Evolutionary conservation across 2,888 invertebrate species (phyloP), one percentile per base, ranked within the genome.

Genomic region (Hirtodrosophila confusa): DNA sequence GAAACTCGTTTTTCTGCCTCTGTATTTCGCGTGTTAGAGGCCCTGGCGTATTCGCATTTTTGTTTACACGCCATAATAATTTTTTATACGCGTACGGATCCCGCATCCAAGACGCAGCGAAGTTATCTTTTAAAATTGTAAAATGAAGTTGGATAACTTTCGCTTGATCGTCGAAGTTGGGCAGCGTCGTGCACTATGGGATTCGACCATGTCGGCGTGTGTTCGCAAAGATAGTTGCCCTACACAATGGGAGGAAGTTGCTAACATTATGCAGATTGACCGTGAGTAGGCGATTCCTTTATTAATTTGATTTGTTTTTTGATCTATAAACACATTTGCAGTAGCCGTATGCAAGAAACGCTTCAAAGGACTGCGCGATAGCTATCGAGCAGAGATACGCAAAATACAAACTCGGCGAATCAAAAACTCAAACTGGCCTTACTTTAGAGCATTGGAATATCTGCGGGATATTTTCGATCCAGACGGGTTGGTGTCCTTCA

Each of bases 401-500:
- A 79, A 80, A 45, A 79, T 88, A 29, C 88, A 83, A 27, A 57
- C 63, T 12, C 37, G 56, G 0, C 50, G 45, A 1, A 69, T 24
- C 0, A 6, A 10, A 0, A 41, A 43, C 29, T 79, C 84, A 6
- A 45, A 73, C 35, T 85, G 80, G 77, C 63, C 66, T 0, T 79
- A 86, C 17, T 84, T 84, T 40, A 70, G 71, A 0, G 37, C 71
- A 0, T 3, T 85, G 61, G 84, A 85, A 17, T 85, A 86, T 43
- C n/a, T 85, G 40, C 73, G 84, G 0, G 12, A 48, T 3, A 72
- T 85, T 5, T 85, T 83, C 4, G 84, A 85, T 49, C 88, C 88
- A 0, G 23, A 75, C 0, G 49, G 61, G 0, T 10, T 64, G 10
- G 69, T 85, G 0, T 23, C 65, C 0, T 85, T 88, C 35, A 12